These are phyloP conservation scores for Macrotis lagotis DNA, from an alignment of 2,113 vertebrate species.

Conservation along the genomic window DNA sequence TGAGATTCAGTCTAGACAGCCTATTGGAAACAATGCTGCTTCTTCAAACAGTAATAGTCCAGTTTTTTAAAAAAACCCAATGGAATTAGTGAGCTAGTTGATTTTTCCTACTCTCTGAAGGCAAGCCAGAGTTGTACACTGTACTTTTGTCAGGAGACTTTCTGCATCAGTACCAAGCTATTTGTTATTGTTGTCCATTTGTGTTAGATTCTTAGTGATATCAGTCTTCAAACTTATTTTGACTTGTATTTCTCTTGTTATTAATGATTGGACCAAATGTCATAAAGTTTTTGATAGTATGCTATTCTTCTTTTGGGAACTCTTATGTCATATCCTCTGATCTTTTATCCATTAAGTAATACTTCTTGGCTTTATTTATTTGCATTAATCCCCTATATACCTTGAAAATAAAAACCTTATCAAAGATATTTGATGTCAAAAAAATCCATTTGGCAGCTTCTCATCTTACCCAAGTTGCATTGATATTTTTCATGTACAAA, in stretches of 20 bases:
- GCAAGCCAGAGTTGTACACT: neutral
- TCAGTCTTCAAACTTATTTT: neutral
- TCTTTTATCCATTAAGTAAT: neutral
- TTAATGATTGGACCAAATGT: neutral
- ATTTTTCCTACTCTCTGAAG: neutral
- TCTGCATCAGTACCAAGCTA: neutral
- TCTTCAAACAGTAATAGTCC: constrained; percentile 41
- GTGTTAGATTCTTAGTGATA: neutral
- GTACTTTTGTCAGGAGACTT: neutral
- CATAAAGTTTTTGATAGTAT: neutral
- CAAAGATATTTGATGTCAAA: neutral
- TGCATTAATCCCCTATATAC: neutral
- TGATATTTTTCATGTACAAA: neutral
- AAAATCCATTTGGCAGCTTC: neutral
- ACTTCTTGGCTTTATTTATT: neutral
- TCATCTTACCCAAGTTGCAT: neutral
- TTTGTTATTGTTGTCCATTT: neutral
- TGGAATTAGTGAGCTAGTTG: constrained; percentile 26
- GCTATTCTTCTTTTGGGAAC: neutral
- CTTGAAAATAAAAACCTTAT: neutral
- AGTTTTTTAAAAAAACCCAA: constrained; percentile 25
- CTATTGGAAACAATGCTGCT: constrained; percentile 37
- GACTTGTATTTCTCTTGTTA: neutral
- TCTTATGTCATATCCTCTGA: neutral
- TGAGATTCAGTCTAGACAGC: constrained; percentile 14